Base-by-base conservation (phyloP, 2,113 vertebrate species). In the Excalfactoria chinensis region DNA sequence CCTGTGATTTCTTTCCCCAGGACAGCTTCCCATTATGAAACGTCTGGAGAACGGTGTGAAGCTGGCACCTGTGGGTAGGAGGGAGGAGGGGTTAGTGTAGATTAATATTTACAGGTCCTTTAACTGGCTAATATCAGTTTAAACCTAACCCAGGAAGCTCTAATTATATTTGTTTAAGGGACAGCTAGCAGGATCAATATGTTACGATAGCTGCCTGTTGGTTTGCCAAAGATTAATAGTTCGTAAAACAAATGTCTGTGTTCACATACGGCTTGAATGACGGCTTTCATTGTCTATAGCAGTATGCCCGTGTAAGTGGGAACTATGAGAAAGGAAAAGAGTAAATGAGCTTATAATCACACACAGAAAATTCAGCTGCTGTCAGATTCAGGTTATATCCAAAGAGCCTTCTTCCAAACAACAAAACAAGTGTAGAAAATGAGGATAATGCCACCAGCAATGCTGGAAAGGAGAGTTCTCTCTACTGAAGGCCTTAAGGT, bases 201-300 rank as follows among this genome's bases (percentile, higher is more conserved):
- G 20, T 89, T 96, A 96, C 87, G 93, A 96, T 96, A 94, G 95
- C 96, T 93, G 94, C 95, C 84, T 96, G 94, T 96, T 96, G 89
- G 95, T 96, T 96, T 96, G 91, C 94, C 84, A 68, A 91, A 96
- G 95, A 96, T 96, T 96, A 96, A 96, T 96, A 93, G 95, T 96
- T 96, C 12, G n/a, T 94, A 96, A 95, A 96, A 96, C 96, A 96
- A 96, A 96, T 96, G 95, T 89, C 71, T 92, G 71, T 88, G 79
- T 96, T 96, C 96, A 94, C 96, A 95, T 95, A 94, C 94, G 94
- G 95, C 75, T 96, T 96, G 96, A 96, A 96, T 90, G 96, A 95
- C 0, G 51, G 75, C 94, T 96, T 96, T 95, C 91, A 96, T 96
- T 96, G 92, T 95, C 92, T 82, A 21, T 8, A 3, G 37, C 63